Base-by-base conservation (phyloP, 2,797 vertebrate species). In the Lepus townsendii region DNA sequence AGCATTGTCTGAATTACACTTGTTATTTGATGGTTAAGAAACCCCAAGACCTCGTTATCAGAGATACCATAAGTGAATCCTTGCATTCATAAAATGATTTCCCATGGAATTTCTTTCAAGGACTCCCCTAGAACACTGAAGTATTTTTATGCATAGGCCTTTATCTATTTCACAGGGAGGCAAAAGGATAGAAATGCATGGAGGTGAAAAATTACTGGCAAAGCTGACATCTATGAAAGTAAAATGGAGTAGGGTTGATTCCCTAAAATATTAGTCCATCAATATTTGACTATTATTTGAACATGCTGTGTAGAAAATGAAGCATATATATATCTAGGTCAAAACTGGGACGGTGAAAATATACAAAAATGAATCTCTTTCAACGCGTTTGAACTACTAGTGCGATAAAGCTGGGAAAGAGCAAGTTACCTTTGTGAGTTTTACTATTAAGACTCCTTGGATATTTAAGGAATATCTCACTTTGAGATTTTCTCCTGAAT, bases 121-220 rank as follows among this genome's bases (percentile, higher is more conserved):
- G 38, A 1, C 85, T 42, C 63, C 7, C 66, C 24, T 7, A 72
- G 65, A 79, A 69, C 26, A 60, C 73, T 96, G 73, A 87, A 89
- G 32, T 68, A 57, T 78, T 91, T 57, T 57, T 88, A 69, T 92
- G 82, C 85, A 66, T 38, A 93, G 57, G 26, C 13, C 57, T 94
- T 86, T 72, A n/a, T 80, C 47, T 94, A 60, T 83, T 88, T 92
- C 77, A 71, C 38, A 91, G 38, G 79, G 35, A 87, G 9, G 52
- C 52, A 65, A 84, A 89, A 93, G 63, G 78, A 91, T 85, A 86
- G 87, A 95, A 95, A 83, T 62, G 73, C 13, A 10, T 66, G 42
- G 86, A 91, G 63, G 30, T 52, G 47, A 93, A 88, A 71, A 85
- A 2, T 47, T 90, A 42, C 52, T 60, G 12, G 86, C n/a, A 93